Evolutionary conservation across 1,140 invertebrate species (phyloP).

Genomic region (Sycophaga agraensis): DNA sequence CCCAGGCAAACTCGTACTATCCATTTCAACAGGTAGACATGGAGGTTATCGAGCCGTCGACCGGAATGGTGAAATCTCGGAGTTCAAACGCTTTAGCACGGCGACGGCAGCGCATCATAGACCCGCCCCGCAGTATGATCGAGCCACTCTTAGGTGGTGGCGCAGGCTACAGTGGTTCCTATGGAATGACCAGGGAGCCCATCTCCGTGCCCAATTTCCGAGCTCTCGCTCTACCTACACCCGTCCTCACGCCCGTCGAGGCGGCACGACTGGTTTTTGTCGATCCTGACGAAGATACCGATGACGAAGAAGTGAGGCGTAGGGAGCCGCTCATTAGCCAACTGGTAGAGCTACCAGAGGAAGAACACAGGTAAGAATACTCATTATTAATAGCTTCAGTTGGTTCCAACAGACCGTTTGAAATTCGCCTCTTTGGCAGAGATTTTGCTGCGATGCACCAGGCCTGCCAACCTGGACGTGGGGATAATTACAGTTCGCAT

Average conservation of each 20-base stretch:
- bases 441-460: constrained; percentile 56
- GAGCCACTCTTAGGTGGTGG: constrained; percentile 21
- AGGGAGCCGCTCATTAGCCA: constrained; percentile 46
- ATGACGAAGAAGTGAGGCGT: constrained; percentile 51
- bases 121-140: constrained; percentile 19
- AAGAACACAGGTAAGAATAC: constrained; percentile 49
- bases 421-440: too few species aligned
- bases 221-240: constrained; percentile 64
- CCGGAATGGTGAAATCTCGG: constrained; percentile 55
- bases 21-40: constrained; percentile 56
- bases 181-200: constrained; percentile 68
- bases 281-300: constrained; percentile 69
- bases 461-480: constrained; percentile 57
- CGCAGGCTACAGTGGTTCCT: too few species aligned
- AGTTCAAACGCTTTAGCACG: constrained; percentile 52
- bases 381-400: too few species aligned
- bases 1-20: constrained; percentile 55
- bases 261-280: constrained; percentile 71
- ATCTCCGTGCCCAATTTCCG: constrained; percentile 78
- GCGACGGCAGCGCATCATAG: constrained; percentile 32
- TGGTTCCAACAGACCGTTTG: too few species aligned
- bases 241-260: constrained; percentile 69
- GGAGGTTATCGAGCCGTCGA: constrained; percentile 51
- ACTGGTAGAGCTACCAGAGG: constrained; percentile 52
- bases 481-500: constrained; percentile 65